phyloP scores from a whole-genome alignment of 2,113 vertebrate genomes.

The Dicerorhinus sumatrensis region DNA sequence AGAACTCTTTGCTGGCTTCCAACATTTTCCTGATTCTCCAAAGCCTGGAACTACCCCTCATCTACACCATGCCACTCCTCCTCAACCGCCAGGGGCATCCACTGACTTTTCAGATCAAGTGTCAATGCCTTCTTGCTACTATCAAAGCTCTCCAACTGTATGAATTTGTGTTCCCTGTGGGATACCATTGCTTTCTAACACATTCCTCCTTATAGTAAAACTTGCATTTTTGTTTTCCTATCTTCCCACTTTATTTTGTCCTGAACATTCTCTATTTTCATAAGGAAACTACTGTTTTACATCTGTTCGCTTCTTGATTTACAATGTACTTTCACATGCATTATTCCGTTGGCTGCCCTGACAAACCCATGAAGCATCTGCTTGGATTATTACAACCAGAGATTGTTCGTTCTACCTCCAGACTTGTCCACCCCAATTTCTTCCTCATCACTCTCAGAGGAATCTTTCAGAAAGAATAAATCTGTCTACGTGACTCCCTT shows the following conservation, averaged over 20 bases:
- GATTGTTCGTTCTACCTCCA: background rate
- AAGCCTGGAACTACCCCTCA: background rate
- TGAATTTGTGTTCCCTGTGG: background rate
- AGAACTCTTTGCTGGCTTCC: background rate
- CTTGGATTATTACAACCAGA: background rate
- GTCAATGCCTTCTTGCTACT: background rate
- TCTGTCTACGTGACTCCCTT: background rate
- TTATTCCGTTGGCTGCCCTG: background rate
- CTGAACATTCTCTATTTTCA: background rate
- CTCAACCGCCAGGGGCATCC: background rate
- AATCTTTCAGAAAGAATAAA: background rate
- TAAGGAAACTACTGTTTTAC: background rate
- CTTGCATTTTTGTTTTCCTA: background rate
- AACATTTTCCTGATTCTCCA: background rate
- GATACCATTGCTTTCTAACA: background rate
- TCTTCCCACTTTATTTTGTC: background rate
- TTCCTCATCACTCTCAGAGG: background rate
- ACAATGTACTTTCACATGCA: background rate
- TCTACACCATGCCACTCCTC: background rate
- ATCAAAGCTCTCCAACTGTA: background rate
- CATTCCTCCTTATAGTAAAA: background rate
- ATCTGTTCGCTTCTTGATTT: conserved; percentile 16
- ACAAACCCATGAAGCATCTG: background rate
- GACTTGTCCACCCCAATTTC: background rate
- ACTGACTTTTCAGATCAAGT: background rate